These are phyloP conservation scores for Phymanthus crucifer DNA, from an alignment of 92 coral and sea anemone genomes.

Conservation along the genomic window DNA sequence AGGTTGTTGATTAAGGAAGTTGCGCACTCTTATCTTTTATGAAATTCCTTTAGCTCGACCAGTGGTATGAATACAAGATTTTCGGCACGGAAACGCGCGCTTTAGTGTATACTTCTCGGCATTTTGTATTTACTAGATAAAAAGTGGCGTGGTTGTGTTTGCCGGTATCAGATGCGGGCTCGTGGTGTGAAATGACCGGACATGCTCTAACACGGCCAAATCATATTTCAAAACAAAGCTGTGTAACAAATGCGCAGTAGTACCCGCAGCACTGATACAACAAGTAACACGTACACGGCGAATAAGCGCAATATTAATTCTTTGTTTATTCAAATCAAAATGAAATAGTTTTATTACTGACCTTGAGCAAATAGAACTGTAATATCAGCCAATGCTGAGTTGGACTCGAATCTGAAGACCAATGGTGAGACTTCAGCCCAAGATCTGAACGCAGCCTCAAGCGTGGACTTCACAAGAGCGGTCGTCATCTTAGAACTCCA, in stretches of 20 bases:
- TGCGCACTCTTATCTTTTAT: no score
- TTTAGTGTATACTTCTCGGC: no score
- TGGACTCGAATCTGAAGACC: constrained; percentile 29
- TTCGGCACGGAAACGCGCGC: no score
- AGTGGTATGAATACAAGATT: no score
- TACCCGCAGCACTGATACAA: not conserved
- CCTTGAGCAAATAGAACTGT: constrained; percentile 40
- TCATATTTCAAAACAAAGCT: not conserved
- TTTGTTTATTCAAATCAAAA: not conserved
- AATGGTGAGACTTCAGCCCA: constrained; percentile 59
- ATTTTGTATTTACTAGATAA: not conserved
- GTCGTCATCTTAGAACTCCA: constrained; percentile 28
- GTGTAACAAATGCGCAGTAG: not conserved
- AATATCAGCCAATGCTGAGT: constrained; percentile 31
- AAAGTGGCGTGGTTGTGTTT: not conserved
- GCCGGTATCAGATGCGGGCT: not conserved
- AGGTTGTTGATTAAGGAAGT: no score
- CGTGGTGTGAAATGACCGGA: not conserved
- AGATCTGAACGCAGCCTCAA: constrained; percentile 42
- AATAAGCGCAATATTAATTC: not conserved
- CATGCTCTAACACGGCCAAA: not conserved
- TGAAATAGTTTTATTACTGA: constrained; percentile 25
- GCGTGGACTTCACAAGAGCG: constrained; percentile 6
- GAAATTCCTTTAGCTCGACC: no score
- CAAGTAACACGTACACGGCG: not conserved